Percentiles rank a stretch among this genome's conserved stretches.
Evolutionary conservation across 2,797 vertebrate genomes (phyloP).

Genomic region (Enteromius mattozi): DNA sequence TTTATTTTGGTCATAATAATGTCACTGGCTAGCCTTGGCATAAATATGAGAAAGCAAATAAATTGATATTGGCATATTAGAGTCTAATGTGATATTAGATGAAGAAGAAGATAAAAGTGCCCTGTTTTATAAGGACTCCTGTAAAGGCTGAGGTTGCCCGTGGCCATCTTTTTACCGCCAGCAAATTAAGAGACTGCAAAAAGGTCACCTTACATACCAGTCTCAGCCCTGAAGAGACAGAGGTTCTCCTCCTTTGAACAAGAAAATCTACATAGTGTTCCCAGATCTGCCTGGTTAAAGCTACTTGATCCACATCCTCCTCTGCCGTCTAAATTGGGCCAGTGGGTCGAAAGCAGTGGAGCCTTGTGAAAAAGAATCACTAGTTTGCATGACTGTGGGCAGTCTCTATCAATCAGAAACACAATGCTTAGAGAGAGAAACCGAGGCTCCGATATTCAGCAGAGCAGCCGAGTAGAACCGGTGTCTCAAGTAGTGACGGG

Average conservation of each 20-base stretch:
- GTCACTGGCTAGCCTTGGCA: slow-evolving; percentile 40
- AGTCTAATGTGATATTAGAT: slow-evolving; percentile 48
- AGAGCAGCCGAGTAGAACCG: neutral
- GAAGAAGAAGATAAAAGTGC: slow-evolving; percentile 24
- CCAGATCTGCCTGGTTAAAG: slow-evolving; percentile 74
- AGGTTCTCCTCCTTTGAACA: slow-evolving; percentile 74
- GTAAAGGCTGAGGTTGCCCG: slow-evolving; percentile 48
- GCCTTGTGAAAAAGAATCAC: slow-evolving; percentile 68
- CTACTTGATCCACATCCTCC: slow-evolving; percentile 65
- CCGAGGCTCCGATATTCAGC: slow-evolving; percentile 11
- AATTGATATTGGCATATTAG: slow-evolving; percentile 54
- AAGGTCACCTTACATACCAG: slow-evolving; percentile 70
- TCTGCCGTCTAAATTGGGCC: slow-evolving; percentile 58
- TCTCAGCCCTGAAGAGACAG: slow-evolving; percentile 77
- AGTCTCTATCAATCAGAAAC: slow-evolving; percentile 57
- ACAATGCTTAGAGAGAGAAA: slow-evolving; percentile 28
- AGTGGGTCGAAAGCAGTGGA: slow-evolving; percentile 68
- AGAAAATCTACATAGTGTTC: slow-evolving; percentile 69
- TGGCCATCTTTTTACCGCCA: slow-evolving; percentile 58
- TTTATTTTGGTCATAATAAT: slow-evolving; percentile 57
- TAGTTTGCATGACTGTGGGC: slow-evolving; percentile 50
- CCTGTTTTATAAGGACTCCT: slow-evolving; percentile 51
- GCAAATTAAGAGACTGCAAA: slow-evolving; percentile 64
- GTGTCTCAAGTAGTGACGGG: neutral
- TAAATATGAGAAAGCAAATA: slow-evolving; percentile 56